These are phyloP conservation scores for Apogon hyalosoma DNA, from an alignment of 2,797 vertebrate species.

Conservation along the genomic window DNA sequence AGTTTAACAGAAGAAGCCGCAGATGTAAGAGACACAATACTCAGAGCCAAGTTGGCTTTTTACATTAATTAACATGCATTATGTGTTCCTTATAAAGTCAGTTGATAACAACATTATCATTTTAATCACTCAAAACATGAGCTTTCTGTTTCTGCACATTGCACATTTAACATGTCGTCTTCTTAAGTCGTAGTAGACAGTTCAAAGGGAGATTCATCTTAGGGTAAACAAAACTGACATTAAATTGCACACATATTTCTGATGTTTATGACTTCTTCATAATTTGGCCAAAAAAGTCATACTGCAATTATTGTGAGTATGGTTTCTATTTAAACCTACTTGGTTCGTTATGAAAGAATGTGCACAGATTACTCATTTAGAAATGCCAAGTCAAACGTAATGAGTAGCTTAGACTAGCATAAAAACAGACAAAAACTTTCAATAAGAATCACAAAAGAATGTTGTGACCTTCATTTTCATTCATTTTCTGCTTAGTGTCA, in stretches of 20 bases:
- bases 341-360: no score
- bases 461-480: no score
- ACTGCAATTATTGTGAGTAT: not conserved
- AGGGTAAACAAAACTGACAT: slow-evolving; percentile 3
- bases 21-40: slow-evolving; percentile 11
- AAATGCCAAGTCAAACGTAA: no score
- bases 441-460: no score
- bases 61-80: slow-evolving; percentile 31
- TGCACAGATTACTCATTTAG: no score
- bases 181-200: slow-evolving; percentile 1
- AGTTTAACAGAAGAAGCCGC: slow-evolving; percentile 44
- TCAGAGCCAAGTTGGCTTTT: slow-evolving; percentile 14
- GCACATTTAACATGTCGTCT: slow-evolving; percentile 1
- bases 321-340: not conserved
- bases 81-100: not conserved
- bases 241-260: slow-evolving; percentile 13
- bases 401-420: no score
- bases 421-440: no score
- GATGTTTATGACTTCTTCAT: not conserved
- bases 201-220: slow-evolving; percentile 1
- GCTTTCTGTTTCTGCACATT: not conserved
- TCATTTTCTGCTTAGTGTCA: no score
- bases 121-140: not conserved
- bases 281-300: slow-evolving; percentile 16
- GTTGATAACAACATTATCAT: not conserved